Evolutionary conservation across 1,140 invertebrate genomes (phyloP).

Genomic region (Gonioctena quinquepunctata): DNA sequence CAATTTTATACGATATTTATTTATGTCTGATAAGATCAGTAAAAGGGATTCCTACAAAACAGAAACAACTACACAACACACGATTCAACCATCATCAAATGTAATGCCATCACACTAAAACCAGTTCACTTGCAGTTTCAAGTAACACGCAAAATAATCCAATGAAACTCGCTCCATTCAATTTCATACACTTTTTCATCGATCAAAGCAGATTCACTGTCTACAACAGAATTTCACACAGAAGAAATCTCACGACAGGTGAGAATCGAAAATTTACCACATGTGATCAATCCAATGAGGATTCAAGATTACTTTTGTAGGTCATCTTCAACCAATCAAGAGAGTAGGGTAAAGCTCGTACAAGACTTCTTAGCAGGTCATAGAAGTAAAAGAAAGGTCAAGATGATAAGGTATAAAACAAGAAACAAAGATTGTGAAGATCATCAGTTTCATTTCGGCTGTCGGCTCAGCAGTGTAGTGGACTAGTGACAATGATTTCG

Average conservation of each 20-base stretch:
- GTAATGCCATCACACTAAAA: not conserved
- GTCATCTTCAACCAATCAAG: constrained; percentile 46
- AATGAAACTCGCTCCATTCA: constrained; percentile 24
- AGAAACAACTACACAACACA: too few species aligned
- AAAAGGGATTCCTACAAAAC: too few species aligned
- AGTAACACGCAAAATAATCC: constrained; percentile 26
- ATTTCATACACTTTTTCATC: constrained; percentile 30
- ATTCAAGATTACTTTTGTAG: constrained; percentile 33
- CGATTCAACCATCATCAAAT: too few species aligned
- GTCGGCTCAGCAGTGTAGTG: constrained; percentile 25
- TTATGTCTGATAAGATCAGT: too few species aligned
- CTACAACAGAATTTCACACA: constrained; percentile 8
- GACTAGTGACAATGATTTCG: constrained; percentile 36
- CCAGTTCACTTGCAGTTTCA: constrained; percentile 34
- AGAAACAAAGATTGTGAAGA: constrained; percentile 28
- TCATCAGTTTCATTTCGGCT: constrained; percentile 26
- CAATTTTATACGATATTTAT: too few species aligned
- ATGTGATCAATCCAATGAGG: not conserved
- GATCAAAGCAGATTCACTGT: constrained; percentile 37
- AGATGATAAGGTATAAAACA: constrained; percentile 44
- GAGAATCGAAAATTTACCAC: constrained; percentile 17
- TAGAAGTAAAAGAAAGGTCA: constrained; percentile 20
- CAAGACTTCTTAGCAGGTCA: constrained; percentile 31
- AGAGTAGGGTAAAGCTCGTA: constrained; percentile 43
- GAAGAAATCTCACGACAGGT: constrained; percentile 15